Evolutionary conservation across 1,140 invertebrate species (phyloP).

Genomic region (Ridgeia piscesae): DNA sequence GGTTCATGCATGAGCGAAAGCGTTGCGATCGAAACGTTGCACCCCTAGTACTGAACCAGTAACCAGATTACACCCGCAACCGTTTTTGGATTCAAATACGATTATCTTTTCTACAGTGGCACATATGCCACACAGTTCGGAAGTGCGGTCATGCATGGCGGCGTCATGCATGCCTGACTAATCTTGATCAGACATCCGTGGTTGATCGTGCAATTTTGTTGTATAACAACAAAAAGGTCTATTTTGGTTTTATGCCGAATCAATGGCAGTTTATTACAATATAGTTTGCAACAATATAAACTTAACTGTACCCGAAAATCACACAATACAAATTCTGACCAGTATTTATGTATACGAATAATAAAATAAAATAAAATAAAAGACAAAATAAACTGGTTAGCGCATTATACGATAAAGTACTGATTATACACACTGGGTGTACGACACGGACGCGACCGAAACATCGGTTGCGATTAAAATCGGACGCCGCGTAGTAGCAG

Average conservation of each 20-base stretch:
- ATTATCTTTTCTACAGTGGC: neutral
- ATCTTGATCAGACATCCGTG: neutral
- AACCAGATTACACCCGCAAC: neutral
- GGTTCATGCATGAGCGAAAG: neutral
- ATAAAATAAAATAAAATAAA: neutral
- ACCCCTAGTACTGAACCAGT: too few species aligned
- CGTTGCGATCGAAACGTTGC: neutral
- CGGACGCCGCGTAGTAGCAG: neutral
- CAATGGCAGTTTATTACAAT: too few species aligned
- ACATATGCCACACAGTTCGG: neutral
- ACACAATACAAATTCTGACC: neutral
- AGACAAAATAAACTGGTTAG: neutral
- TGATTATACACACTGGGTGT: neutral
- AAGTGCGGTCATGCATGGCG: neutral
- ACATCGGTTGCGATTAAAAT: neutral
- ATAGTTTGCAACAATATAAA: too few species aligned
- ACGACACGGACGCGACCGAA: neutral
- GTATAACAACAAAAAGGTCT: neutral
- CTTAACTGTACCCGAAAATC: too few species aligned
- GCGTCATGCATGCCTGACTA: neutral
- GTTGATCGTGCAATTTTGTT: neutral
- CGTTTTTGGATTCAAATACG: neutral
- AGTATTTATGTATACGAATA: too few species aligned
- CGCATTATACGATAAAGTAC: neutral
- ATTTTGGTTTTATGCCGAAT: neutral